Evolutionary conservation across 2,797 vertebrate genomes (phyloP).

Genomic region (Kryptolebias ocellatus): DNA sequence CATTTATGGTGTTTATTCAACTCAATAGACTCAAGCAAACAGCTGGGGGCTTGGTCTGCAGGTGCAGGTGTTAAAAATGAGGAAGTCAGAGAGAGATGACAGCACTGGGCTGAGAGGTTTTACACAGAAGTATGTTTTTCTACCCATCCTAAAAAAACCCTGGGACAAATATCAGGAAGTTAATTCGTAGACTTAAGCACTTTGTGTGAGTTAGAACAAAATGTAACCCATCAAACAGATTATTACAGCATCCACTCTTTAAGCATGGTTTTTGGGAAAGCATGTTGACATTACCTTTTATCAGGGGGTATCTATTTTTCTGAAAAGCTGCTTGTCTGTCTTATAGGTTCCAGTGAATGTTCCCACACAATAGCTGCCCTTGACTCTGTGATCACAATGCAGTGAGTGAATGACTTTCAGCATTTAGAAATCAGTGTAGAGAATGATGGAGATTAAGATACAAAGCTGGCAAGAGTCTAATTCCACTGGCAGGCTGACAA

Average conservation of each 20-base stretch:
- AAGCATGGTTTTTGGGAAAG: slow-evolving; percentile 26
- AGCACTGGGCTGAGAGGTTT: not conserved
- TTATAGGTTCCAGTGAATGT: slow-evolving; percentile 44
- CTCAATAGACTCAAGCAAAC: not conserved
- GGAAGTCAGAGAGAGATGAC: not conserved
- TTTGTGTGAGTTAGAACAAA: slow-evolving; percentile 8
- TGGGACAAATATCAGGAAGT: not conserved
- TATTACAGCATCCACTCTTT: slow-evolving; percentile 17
- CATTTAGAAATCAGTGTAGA: slow-evolving; percentile 32
- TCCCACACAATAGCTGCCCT: slow-evolving; percentile 26
- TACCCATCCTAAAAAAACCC: slow-evolving; percentile 7
- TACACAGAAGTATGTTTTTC: slow-evolving; percentile 1
- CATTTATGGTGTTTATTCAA: not conserved
- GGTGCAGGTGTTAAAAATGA: slow-evolving; percentile 14
- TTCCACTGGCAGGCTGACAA: slow-evolving; percentile 45
- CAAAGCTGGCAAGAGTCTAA: slow-evolving; percentile 15
- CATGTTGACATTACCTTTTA: slow-evolving; percentile 43
- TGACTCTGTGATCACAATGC: slow-evolving; percentile 49
- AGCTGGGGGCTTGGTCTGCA: slow-evolving; percentile 1
- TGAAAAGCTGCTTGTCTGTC: slow-evolving; percentile 50
- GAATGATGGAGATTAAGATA: slow-evolving; percentile 36
- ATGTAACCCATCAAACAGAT: slow-evolving; percentile 9
- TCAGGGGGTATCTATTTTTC: slow-evolving; percentile 61
- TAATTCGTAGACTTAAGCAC: not conserved
- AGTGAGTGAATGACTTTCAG: slow-evolving; percentile 43